A percentile compares a stretch with the other conserved stretches of the same genome.
Evolutionary conservation across 2,113 vertebrate genomes (phyloP).

Genomic region (Pantherophis guttatus): DNA sequence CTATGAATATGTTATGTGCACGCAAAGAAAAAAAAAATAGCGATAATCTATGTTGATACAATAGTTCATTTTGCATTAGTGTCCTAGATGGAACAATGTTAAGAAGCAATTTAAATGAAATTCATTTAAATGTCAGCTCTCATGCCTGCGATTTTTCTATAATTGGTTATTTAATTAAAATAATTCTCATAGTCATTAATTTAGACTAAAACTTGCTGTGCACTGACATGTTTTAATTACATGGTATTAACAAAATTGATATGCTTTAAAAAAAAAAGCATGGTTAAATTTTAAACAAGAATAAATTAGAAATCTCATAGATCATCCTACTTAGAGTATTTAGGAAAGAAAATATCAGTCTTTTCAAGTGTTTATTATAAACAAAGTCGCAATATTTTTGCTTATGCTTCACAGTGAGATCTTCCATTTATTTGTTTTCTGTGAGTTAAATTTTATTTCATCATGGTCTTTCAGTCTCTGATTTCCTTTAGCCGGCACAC

Average conservation of each 20-base stretch:
- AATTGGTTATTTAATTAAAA: constrained; percentile 99
- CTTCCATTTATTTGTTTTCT: constrained; percentile 42
- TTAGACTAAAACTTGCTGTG: constrained; percentile 99
- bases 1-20: constrained; percentile 78
- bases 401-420: constrained; percentile 56
- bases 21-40: constrained; percentile 74
- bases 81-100: constrained; percentile 99
- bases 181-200: constrained; percentile 99
- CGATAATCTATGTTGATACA: constrained; percentile 93
- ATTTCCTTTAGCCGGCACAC: constrained; percentile 66
- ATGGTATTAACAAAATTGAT: constrained; percentile 99
- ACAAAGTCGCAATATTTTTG: constrained; percentile 70
- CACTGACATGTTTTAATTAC: constrained; percentile 99
- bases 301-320: constrained; percentile 99
- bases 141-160: constrained; percentile 99
- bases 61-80: constrained; percentile 99
- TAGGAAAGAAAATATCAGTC: constrained; percentile 78
- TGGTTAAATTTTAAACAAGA: constrained; percentile 97
- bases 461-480: constrained; percentile 38
- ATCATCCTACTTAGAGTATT: constrained; percentile 90
- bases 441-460: constrained; percentile 61
- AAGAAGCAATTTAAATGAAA: constrained; percentile 99
- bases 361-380: constrained; percentile 80
- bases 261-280: constrained; percentile 98
- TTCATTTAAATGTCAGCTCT: constrained; percentile 99